A percentile compares a stretch with the other conserved stretches of the same genome.
phyloP scores from a whole-genome alignment of 1,140 invertebrate species.

The Aphaenogaster rudis region DNA sequence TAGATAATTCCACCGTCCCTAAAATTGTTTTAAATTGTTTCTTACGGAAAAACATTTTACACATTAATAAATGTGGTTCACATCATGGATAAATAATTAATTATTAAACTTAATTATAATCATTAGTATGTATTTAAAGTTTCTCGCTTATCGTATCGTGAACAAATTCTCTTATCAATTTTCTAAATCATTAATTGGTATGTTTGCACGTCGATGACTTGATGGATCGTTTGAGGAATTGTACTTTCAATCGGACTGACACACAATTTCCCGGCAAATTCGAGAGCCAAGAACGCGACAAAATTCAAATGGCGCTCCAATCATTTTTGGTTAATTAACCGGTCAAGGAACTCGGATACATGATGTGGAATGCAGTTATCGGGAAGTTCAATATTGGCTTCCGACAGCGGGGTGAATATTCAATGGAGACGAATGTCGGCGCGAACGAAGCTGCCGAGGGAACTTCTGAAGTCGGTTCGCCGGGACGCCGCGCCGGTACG shows the following conservation, averaged over 20 bases:
- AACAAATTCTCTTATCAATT: not conserved
- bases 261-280: not conserved
- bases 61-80: not conserved
- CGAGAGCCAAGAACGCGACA: not conserved
- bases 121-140: not conserved
- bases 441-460: slow-evolving; percentile 40
- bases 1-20: not conserved
- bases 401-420: slow-evolving; percentile 54
- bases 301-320: slow-evolving; percentile 42
- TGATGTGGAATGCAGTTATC: slow-evolving; percentile 58
- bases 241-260: too few species aligned
- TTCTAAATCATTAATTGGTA: not conserved
- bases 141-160: not conserved
- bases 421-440: slow-evolving; percentile 51
- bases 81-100: not conserved
- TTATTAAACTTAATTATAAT: not conserved
- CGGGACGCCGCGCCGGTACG: not conserved
- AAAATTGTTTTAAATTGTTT: not conserved
- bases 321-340: slow-evolving; percentile 59
- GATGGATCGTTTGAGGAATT: not conserved
- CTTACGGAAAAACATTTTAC: not conserved
- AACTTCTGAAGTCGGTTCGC: slow-evolving; percentile 55
- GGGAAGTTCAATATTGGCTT: slow-evolving; percentile 58
- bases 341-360: slow-evolving; percentile 41
- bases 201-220: too few species aligned